Base-by-base conservation (phyloP, 2,888 invertebrate species). In the Brachycybe producta region DNA sequence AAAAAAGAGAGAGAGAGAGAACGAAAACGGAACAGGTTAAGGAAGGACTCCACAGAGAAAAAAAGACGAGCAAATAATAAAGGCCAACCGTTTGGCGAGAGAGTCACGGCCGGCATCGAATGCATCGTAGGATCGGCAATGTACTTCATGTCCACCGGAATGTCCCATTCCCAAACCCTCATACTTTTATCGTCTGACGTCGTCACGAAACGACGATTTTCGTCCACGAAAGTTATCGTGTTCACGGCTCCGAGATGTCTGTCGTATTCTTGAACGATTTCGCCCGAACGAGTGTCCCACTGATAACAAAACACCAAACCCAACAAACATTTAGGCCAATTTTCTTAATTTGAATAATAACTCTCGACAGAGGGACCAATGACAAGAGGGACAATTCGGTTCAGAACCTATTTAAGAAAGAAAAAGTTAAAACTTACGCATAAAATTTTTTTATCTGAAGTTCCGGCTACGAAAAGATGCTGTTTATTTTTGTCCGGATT, bases 101-200 rank as follows among this genome's bases (percentile, higher is more conserved):
- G 76, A 0, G 91, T 87, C 0, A 97, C 95, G 0, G 92, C 84
- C 0, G 98, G 98, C 80, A 98, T 88, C 4, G 97, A 95, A 70
- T 99, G 98, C 91, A 99, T 94, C 0, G 90, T 82, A 0, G 98
- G 97, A 70, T 99, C 98, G 1, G 98, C 98, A 57, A 99, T 97
- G 68, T 98, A 94, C 67, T 99, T 99, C 84, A 98, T 98, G 68
- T 99, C 98, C 1, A 98, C 98, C 0, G 90, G 90, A 61, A 90
- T 90, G 65, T 90, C 88, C 97, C 98, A 98, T 73, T 99, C 98
- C 98, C 98, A 99, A 42, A 99, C 94, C 46, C 98, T 73, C 58
- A 99, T 74, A 65, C 92, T 94, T 71, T 99, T 99, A 68, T 99
- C 98, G 66, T 99, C 98, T 0, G 97, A 97, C 0, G 98, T 97